Evolutionary conservation across 2,888 invertebrate species (phyloP).

Genomic region (Colletes collaris): DNA sequence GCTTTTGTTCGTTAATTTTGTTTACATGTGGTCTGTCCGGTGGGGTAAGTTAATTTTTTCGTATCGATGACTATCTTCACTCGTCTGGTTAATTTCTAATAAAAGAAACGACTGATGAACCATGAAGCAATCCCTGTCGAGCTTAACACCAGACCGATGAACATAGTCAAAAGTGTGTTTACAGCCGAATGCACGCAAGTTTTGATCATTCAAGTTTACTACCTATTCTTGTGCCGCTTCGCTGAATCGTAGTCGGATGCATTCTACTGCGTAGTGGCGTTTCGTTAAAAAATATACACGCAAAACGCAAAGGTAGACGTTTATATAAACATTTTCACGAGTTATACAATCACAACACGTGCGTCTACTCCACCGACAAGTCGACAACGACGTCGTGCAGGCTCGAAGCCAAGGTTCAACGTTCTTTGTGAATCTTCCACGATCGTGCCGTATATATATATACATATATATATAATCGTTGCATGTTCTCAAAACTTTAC

Average conservation of each 20-base stretch:
- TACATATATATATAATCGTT: conserved; percentile 50
- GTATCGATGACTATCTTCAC: conserved; percentile 9
- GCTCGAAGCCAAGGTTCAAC: conserved; percentile 33
- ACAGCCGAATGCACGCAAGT: conserved; percentile 8
- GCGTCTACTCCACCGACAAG: conserved; percentile 68
- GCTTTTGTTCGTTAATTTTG: conserved; percentile 4
- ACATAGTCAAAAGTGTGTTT: background rate
- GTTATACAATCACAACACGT: conserved; percentile 61
- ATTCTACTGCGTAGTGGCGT: conserved; percentile 4
- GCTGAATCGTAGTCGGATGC: conserved; percentile 6
- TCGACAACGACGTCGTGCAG: conserved; percentile 64
- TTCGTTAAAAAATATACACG: conserved; percentile 28
- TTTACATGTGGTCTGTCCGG: conserved; percentile 10
- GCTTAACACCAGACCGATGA: conserved; percentile 11
- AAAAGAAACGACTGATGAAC: too few species aligned
- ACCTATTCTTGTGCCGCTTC: background rate
- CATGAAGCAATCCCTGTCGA: background rate
- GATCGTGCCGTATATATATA: conserved; percentile 34
- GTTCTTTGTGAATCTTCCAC: conserved; percentile 28
- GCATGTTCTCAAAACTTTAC: conserved; percentile 55
- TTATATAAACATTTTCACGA: conserved; percentile 36
- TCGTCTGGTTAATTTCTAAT: conserved; percentile 14
- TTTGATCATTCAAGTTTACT: conserved; percentile 5
- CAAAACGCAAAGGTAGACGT: conserved; percentile 32
- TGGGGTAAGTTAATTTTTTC: conserved; percentile 37